Evolutionary conservation across 2,888 invertebrate genomes (phyloP).

Genomic region (Ashinkailepas kermadecensis): DNA sequence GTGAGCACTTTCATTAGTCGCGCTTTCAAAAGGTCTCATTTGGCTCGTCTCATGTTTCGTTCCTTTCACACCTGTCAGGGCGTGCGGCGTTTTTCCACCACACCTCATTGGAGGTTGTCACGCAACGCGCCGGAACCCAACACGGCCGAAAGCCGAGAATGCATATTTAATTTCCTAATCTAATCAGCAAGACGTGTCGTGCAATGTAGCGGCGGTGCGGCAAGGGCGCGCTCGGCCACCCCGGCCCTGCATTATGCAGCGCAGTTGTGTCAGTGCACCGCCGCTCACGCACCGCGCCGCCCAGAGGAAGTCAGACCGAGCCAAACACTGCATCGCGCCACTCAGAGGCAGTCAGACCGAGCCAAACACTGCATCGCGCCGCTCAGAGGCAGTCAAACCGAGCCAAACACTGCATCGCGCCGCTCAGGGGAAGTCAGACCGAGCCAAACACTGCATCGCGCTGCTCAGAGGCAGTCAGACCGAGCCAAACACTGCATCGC

Average conservation of each 20-base stretch:
- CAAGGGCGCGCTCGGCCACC: not conserved
- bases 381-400: too few species aligned
- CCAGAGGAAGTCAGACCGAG: too few species aligned
- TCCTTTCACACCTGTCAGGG: not conserved
- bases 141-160: not conserved
- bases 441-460: not conserved
- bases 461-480: too few species aligned
- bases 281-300: too few species aligned
- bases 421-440: too few species aligned
- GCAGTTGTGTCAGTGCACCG: not conserved
- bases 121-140: not conserved
- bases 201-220: not conserved
- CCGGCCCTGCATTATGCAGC: not conserved
- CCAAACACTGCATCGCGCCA: not conserved
- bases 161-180: constrained; percentile 22
- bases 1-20: not conserved
- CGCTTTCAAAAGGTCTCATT: not conserved
- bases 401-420: too few species aligned
- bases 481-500: too few species aligned
- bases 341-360: too few species aligned
- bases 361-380: not conserved
- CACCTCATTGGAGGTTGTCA: constrained; percentile 6
- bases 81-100: not conserved
- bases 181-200: constrained; percentile 4
- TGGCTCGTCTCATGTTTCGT: not conserved